Conservation (phyloP, 2,888 invertebrate genomes). For the Xanthorhoe designata region DNA sequence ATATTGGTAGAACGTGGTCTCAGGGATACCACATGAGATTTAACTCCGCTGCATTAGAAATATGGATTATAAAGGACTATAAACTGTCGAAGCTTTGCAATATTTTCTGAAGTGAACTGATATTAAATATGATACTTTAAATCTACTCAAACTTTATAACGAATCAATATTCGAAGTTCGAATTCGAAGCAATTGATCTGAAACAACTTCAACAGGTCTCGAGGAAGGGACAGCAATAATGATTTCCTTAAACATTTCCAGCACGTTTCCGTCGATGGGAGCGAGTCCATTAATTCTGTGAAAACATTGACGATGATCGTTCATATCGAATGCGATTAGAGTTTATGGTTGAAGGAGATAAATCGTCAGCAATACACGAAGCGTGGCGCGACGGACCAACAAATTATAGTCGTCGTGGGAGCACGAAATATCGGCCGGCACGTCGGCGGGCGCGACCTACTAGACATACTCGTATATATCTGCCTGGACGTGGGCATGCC, state of each 20-base stretch:
- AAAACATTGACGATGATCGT: slow-evolving; percentile 57
- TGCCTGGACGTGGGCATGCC: slow-evolving; percentile 49
- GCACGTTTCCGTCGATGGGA: slow-evolving; percentile 31
- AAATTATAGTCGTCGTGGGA: slow-evolving; percentile 81
- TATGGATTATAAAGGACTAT: slow-evolving; percentile 49
- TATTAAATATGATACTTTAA: slow-evolving; percentile 7
- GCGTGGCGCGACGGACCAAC: slow-evolving; percentile 74
- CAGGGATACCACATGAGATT: slow-evolving; percentile 62
- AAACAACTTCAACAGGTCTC: slow-evolving; percentile 32
- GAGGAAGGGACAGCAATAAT: slow-evolving; percentile 34
- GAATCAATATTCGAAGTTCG: slow-evolving; percentile 15
- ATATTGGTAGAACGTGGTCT: slow-evolving; percentile 78
- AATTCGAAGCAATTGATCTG: slow-evolving; percentile 15
- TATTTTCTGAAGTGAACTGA: slow-evolving; percentile 12
- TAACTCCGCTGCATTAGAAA: slow-evolving; percentile 60
- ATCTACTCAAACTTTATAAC: slow-evolving; percentile 10
- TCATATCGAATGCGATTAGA: slow-evolving; percentile 68
- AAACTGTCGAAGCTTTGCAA: slow-evolving; percentile 6
- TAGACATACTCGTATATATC: slow-evolving; percentile 62
- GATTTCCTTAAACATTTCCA: slow-evolving; percentile 32
- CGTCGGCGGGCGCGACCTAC: slow-evolving; percentile 61
- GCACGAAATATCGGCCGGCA: slow-evolving; percentile 74
- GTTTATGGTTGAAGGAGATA: slow-evolving; percentile 69
- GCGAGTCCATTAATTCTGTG: slow-evolving; percentile 44
- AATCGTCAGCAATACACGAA: slow-evolving; percentile 69